A percentile compares a stretch with the other conserved stretches of the same genome.
Evolutionary conservation across 2,113 vertebrate species (phyloP).

Genomic region (Sminthopsis crassicaudata): DNA sequence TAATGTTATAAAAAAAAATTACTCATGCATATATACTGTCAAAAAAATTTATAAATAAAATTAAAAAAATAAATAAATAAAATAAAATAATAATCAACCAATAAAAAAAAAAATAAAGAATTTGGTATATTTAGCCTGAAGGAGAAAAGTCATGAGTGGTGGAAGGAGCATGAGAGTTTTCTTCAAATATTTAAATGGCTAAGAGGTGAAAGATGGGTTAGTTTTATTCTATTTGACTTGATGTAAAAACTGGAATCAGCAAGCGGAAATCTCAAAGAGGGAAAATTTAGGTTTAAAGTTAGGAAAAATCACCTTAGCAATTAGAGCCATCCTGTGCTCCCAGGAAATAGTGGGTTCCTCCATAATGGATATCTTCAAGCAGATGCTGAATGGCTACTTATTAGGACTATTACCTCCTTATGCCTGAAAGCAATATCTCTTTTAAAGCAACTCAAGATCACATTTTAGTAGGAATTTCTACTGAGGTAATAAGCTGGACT

Average conservation of each 20-base stretch:
- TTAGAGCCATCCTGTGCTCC: not conserved
- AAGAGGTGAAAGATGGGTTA: not conserved
- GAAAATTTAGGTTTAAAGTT: not conserved
- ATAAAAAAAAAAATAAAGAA: too few relatives aligned
- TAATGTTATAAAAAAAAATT: too few relatives aligned
- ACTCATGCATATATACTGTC: too few relatives aligned
- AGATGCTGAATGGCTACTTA: not conserved
- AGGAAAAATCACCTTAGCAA: not conserved
- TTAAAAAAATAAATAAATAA: too few relatives aligned
- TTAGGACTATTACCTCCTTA: not conserved
- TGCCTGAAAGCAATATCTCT: not conserved
- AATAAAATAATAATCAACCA: too few relatives aligned
- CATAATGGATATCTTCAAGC: not conserved
- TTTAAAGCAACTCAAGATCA: not conserved
- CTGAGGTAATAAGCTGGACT: not conserved
- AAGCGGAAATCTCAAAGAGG: not conserved
- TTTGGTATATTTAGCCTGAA: not conserved
- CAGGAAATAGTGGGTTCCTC: not conserved
- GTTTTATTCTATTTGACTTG: not conserved
- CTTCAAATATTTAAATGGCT: not conserved
- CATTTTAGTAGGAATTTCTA: not conserved
- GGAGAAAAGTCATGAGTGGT: not conserved
- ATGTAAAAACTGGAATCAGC: not conserved
- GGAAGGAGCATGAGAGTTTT: not conserved
- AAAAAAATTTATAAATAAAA: too few relatives aligned